These are phyloP conservation scores for Melanotaenia maccullochi DNA, from an alignment of 2,797 vertebrate species.

Conservation along the genomic window DNA sequence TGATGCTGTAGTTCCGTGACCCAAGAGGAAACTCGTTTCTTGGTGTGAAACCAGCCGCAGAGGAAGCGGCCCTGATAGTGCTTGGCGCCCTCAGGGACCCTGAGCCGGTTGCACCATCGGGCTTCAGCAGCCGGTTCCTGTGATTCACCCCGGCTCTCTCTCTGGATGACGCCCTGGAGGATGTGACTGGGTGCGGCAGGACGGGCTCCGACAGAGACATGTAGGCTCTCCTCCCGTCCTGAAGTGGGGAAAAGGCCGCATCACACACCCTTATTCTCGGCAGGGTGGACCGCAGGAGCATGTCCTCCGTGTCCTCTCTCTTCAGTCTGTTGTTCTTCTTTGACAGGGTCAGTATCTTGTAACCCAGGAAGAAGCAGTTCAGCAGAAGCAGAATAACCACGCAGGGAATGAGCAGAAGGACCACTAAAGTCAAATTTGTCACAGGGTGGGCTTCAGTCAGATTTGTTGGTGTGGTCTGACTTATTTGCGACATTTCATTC, in stretches of 20 bases:
- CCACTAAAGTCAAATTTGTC: conserved; percentile 75
- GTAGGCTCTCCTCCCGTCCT: conserved; percentile 50
- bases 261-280: conserved; percentile 60
- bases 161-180: conserved; percentile 78
- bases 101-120: conserved; percentile 75
- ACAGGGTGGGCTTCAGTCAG: conserved; percentile 67
- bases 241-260: conserved; percentile 47
- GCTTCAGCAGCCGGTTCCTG: conserved; percentile 65
- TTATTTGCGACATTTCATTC: conserved; percentile 80
- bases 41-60: conserved; percentile 37
- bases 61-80: conserved; percentile 65
- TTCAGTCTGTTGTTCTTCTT: conserved; percentile 47
- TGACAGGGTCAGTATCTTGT: conserved; percentile 76
- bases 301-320: conserved; percentile 55
- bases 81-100: conserved; percentile 75
- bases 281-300: conserved; percentile 68
- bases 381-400: conserved; percentile 83
- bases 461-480: conserved; percentile 50
- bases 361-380: conserved; percentile 84
- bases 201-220: conserved; percentile 76
- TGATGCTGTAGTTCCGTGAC: conserved; percentile 19
- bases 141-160: conserved; percentile 65
- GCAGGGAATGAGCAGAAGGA: conserved; percentile 83
- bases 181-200: conserved; percentile 76
- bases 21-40: conserved; percentile 36